Percentiles rank a stretch among this genome's conserved stretches.
Conservation (phyloP, 2,888 invertebrate species). For the Agrenia bidenticulata region DNA sequence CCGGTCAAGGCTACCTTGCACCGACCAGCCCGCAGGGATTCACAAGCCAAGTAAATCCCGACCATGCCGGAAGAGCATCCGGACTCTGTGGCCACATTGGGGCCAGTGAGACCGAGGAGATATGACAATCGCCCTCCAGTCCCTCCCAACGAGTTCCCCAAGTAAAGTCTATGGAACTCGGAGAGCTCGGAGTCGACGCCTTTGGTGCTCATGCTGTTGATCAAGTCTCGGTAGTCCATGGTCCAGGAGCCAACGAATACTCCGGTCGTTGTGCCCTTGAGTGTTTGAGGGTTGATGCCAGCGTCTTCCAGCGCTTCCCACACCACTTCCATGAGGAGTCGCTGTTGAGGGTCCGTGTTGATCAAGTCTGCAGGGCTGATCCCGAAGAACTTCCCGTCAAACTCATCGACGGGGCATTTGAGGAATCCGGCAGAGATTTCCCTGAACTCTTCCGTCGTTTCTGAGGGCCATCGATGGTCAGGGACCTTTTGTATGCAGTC, state of each 20-base stretch:
- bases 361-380: constrained; percentile 28
- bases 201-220: background rate
- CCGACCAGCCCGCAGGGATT: constrained; percentile 21
- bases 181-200: constrained; percentile 6
- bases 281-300: constrained; percentile 24
- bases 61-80: constrained; percentile 36
- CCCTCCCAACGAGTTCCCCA: constrained; percentile 22
- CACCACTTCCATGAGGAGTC: constrained; percentile 34
- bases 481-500: constrained; percentile 35
- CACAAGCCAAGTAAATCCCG: constrained; percentile 26
- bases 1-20: constrained; percentile 28
- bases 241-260: constrained; percentile 32
- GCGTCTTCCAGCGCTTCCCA: constrained; percentile 42
- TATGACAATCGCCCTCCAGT: constrained; percentile 30
- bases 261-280: constrained; percentile 32
- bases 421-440: constrained; percentile 38
- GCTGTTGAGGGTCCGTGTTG: constrained; percentile 38
- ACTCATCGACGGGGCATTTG: constrained; percentile 42
- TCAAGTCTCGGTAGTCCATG: constrained; percentile 21
- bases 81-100: constrained; percentile 40
- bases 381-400: constrained; percentile 44
- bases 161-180: constrained; percentile 18
- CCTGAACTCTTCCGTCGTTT: background rate
- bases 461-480: constrained; percentile 31
- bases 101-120: constrained; percentile 36